Evolutionary conservation across 2,113 vertebrate species (phyloP).

Genomic region (Spea multiplicata): DNA sequence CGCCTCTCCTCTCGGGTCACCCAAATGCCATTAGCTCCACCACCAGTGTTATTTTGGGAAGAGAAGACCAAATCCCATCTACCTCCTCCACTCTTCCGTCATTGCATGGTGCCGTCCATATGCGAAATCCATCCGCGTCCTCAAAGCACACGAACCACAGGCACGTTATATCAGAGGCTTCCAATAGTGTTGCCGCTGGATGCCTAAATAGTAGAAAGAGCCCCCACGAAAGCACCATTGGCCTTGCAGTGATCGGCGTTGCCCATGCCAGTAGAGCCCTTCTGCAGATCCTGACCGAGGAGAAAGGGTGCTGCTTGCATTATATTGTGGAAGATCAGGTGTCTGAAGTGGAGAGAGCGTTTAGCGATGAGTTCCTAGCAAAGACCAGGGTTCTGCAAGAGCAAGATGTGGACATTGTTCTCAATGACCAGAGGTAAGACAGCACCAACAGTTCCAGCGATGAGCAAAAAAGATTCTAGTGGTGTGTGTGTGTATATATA

Average conservation of each 20-base stretch:
- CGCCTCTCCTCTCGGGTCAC: slow-evolving; percentile 28
- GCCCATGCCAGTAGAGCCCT: slow-evolving; percentile 33
- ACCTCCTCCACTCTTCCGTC: slow-evolving; percentile 36
- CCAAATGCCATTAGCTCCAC: neutral
- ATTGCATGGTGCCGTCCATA: neutral
- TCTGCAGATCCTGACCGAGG: slow-evolving; percentile 51
- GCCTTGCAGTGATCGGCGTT: slow-evolving; percentile 47
- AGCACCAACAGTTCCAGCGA: fast-evolving
- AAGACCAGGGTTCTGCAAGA: slow-evolving; percentile 51
- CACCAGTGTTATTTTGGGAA: neutral
- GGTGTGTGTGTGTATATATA: too few species aligned
- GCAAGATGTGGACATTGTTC: slow-evolving; percentile 46
- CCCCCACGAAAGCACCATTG: neutral
- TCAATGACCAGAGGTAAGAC: slow-evolving; percentile 54
- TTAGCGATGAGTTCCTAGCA: slow-evolving; percentile 41
- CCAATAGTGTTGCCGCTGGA: neutral
- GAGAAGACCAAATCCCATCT: slow-evolving; percentile 40
- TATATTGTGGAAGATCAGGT: slow-evolving; percentile 53
- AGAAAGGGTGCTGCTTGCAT: slow-evolving; percentile 49
- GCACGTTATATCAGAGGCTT: neutral
- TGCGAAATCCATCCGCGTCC: neutral
- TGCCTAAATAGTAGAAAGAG: neutral
- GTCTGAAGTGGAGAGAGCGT: slow-evolving; percentile 48
- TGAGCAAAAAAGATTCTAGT: too few species aligned
- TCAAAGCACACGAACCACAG: slow-evolving; percentile 24